Percentiles rank a stretch among this genome's conserved stretches.
Evolutionary conservation across 1,140 invertebrate species (phyloP).

Genomic region (Coenobita brevimanus): DNA sequence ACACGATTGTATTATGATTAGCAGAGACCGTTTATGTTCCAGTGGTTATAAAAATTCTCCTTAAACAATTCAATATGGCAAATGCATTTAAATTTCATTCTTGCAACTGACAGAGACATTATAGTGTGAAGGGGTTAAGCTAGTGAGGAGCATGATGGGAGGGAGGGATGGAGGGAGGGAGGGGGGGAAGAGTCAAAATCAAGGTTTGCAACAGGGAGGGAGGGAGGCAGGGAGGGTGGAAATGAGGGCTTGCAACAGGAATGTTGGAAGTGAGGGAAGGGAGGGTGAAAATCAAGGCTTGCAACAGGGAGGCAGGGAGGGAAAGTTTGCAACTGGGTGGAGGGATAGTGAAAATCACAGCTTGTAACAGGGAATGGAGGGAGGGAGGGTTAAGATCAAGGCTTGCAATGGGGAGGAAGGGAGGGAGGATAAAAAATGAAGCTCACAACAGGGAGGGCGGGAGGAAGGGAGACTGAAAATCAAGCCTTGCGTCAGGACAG

Average conservation of each 20-base stretch:
- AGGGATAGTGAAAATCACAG: constrained; percentile 16
- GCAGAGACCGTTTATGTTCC: too few species aligned
- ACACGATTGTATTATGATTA: too few species aligned
- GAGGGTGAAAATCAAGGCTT: constrained; percentile 30
- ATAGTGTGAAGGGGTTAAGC: neutral
- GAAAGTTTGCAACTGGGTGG: constrained; percentile 12
- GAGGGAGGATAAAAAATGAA: constrained; percentile 15
- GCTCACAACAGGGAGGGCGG: too few species aligned
- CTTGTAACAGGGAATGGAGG: constrained; percentile 29
- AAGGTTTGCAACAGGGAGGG: constrained; percentile 46
- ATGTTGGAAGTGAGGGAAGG: constrained; percentile 18
- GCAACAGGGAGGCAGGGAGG: constrained; percentile 40
- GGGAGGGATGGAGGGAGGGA: constrained; percentile 16
- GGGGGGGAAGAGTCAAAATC: constrained; percentile 17
- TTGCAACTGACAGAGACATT: too few species aligned
- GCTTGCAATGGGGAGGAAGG: constrained; percentile 49
- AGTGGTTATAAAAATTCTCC: too few species aligned
- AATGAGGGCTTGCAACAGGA: too few species aligned
- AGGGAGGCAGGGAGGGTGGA: constrained; percentile 8
- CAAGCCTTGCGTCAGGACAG: constrained; percentile 36
- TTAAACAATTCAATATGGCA: too few species aligned
- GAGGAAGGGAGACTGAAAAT: neutral
- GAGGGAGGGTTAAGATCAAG: constrained; percentile 25
- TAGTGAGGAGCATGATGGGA: constrained; percentile 36
- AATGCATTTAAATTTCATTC: too few species aligned